Evolutionary conservation across 37 sponge, comb jelly and placozoan species (phyloP).

Genomic region (Cliona cf. orientalis): DNA sequence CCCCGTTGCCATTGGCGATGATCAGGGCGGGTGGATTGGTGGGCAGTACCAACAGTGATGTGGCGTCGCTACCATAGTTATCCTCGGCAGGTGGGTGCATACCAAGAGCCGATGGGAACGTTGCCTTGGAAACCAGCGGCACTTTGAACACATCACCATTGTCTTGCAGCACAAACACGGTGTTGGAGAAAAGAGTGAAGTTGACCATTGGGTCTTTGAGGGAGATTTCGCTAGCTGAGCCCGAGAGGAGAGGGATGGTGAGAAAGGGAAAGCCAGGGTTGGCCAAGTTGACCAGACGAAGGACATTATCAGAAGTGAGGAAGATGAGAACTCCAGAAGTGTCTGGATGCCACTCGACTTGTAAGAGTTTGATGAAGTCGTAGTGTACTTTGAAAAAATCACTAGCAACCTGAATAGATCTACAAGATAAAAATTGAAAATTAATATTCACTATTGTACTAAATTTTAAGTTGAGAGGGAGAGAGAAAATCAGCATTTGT

Average conservation of each 20-base stretch:
- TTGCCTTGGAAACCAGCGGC: neutral
- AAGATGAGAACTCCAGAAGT: slow-evolving; percentile 8
- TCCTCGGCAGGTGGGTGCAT: slow-evolving; percentile 60
- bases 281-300: slow-evolving; percentile 35
- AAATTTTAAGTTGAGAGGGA: neutral
- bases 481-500: neutral
- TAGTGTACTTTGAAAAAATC: slow-evolving; percentile 23
- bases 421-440: neutral
- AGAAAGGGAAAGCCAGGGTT: slow-evolving; percentile 30
- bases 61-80: slow-evolving; percentile 33
- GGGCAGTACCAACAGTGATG: slow-evolving; percentile 32
- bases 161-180: slow-evolving; percentile 40
- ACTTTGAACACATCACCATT: slow-evolving; percentile 22
- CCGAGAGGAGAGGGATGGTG: slow-evolving; percentile 17
- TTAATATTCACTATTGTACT: neutral
- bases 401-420: slow-evolving; percentile 12
- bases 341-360: slow-evolving; percentile 33
- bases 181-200: slow-evolving; percentile 1
- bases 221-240: neutral
- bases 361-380: slow-evolving; percentile 27
- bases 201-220: slow-evolving; percentile 28
- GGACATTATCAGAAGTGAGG: slow-evolving; percentile 49
- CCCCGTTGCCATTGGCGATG: slow-evolving; percentile 45
- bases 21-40: slow-evolving; percentile 23
- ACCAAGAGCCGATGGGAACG: slow-evolving; percentile 9